phyloP scores from a whole-genome alignment of 2,888 invertebrate species.

The Drepana falcataria region DNA sequence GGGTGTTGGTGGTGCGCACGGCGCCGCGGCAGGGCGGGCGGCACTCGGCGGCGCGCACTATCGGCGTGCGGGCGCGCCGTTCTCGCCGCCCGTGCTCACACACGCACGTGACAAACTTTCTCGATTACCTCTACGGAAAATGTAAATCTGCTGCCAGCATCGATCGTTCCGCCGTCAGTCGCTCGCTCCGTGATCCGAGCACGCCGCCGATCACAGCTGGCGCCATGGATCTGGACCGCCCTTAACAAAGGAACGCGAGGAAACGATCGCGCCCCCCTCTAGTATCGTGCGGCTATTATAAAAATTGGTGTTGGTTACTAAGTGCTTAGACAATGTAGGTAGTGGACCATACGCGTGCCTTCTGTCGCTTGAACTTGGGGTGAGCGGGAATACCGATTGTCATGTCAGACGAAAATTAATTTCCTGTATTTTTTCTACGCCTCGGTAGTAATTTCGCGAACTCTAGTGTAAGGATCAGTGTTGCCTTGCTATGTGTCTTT shows the following conservation, averaged over 20 bases:
- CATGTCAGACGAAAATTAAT: slow-evolving; percentile 35
- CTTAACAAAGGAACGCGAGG: slow-evolving; percentile 62
- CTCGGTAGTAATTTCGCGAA: slow-evolving; percentile 54
- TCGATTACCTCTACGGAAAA: slow-evolving; percentile 74
- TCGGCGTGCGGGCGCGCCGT: slow-evolving; percentile 75
- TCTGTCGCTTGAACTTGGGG: slow-evolving; percentile 49
- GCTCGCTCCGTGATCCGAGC: slow-evolving; percentile 56
- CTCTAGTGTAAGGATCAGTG: slow-evolving; percentile 62
- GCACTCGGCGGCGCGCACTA: slow-evolving; percentile 74
- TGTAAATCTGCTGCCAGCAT: slow-evolving; percentile 76
- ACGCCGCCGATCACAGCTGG: slow-evolving; percentile 71
- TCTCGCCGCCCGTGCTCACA: slow-evolving; percentile 53
- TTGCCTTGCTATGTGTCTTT: slow-evolving; percentile 79
- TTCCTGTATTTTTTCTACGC: slow-evolving; percentile 51
- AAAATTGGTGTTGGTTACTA: slow-evolving; percentile 50
- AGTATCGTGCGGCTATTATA: slow-evolving; percentile 40
- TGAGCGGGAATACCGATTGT: slow-evolving; percentile 40
- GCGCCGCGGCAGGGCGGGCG: slow-evolving; percentile 62
- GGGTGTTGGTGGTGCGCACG: slow-evolving; percentile 30
- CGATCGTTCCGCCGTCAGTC: slow-evolving; percentile 67
- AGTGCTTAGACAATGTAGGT: slow-evolving; percentile 61
- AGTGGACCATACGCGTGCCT: slow-evolving; percentile 74
- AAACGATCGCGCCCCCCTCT: slow-evolving; percentile 37
- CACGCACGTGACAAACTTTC: slow-evolving; percentile 73
- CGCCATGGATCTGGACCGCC: slow-evolving; percentile 62